Base-by-base conservation (phyloP, 64 coral and sea anemone species). In the Montipora cactus region DNA sequence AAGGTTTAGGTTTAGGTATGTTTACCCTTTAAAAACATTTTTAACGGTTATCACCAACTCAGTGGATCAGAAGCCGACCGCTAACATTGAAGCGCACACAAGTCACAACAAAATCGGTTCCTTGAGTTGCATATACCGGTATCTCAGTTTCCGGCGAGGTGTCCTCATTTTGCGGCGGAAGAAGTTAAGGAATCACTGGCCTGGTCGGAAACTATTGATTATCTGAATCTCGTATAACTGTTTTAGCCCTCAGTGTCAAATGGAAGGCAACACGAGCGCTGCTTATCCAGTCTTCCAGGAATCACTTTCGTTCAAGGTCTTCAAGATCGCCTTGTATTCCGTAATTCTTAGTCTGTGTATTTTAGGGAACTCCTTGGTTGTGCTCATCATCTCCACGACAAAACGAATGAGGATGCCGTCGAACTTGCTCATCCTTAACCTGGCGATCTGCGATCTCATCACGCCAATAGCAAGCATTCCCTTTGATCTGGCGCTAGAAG, bases 401-500 rank as follows among this genome's bases (percentile, higher is more conserved):
- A 84, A 87, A 58, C 91, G 91, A 15, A 95, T 79, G 80, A 68
- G 80, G 49, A 90, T 88, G 11, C 79, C 93, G 12, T 83, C 93
- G 3, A 76, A 95, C 50, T 49, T 89, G 3, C 59, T 95, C 20
- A 90, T 90, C 13, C 59, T 95, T 8, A 95, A 95, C 69, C 89
- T 95, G 9, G 89, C 93, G 21, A 5, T 85, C 0, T 95, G 93
- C 46, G 93, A 95, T 21, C 70, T 95, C 2, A 76, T 95, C 1
- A 79, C 79, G 16, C 93, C 93, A 15, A 49, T 77, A 49, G 18
- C 86, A 3, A 77, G 80, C 14, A 95, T 95, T 79, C 93, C 93
- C 0, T 95, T 95, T 71, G 93, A 95, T 84, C 90, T 95, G 5
- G 93, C 93, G 5, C 18, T 90, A 0, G 93, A 94, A 53, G 93